Evolutionary conservation across 1,140 invertebrate genomes (phyloP), one percentile per base, ranked within the genome.

Genomic region (Epicauta chinensis): DNA sequence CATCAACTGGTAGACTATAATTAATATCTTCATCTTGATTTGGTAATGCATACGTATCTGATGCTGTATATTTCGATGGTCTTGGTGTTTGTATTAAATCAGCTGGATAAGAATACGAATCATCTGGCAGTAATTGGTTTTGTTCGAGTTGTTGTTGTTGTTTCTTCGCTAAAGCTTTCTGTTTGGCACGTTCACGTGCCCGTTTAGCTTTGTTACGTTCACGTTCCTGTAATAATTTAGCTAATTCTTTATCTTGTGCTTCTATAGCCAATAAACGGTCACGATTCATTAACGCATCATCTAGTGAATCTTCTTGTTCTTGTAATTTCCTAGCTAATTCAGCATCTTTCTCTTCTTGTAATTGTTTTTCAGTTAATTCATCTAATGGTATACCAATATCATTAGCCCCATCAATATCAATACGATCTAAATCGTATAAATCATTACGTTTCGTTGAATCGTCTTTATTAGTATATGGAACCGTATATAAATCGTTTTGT

Each of bases 221-320:
- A 65, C 87, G 83, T 65, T 95, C 91, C 68, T 97, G 91, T 34
- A 97, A 74, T 66, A 95, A 81, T 63, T 84, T 81, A 0, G 93
- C 93, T 2, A 96, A 73, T 70, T 95, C 89, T 39, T 89, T 82
- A 69, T 97, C 93, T 68, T 95, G 91, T 3, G 87, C 87, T 73
- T 97, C 92, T 42, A 95, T 91, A 6, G 90, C 89, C 52, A 84
- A 67, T 57, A 87, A 77, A 63, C 83, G 79, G 71, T 92, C 87
- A 17, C 76, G 61, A 59, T 89, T 77, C 16, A 82, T 66, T 60
- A 82, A 74, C 14, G 78, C 75, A 56, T 79, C 76, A 48, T 80
- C 73, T 10, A 73, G 66, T 17, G 78, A 77, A 58, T 80, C 81
- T 50, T 80, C 77, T 60, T 79, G 72, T 47, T 77, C 79, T 66